Percentiles rank a stretch among this genome's conserved stretches.
Conservation (phyloP, 23 tunicate genomes). For the Phallusia fumigata region DNA sequence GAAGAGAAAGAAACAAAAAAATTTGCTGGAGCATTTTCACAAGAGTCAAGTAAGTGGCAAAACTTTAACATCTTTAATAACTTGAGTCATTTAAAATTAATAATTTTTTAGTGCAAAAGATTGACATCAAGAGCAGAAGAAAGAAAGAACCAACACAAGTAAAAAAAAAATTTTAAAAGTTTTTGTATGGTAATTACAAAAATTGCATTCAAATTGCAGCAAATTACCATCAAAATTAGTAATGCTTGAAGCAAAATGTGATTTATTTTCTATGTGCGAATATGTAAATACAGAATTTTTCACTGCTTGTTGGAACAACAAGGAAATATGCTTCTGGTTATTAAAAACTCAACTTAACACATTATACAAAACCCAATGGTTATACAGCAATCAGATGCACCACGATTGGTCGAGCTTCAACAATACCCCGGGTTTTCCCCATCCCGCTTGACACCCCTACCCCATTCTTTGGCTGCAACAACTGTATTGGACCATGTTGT, state of each 20-base stretch:
- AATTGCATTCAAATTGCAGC: too few species aligned
- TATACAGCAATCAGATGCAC: constrained; percentile 58
- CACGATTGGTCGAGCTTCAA: constrained; percentile 82
- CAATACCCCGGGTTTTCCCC: constrained; percentile 79
- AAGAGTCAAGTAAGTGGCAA: constrained; percentile 14
- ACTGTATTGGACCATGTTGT: constrained; percentile 66
- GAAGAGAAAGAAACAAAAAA: constrained; percentile 41
- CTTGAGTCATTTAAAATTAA: too few species aligned
- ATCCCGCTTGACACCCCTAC: constrained; percentile 35
- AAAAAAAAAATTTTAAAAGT: neutral
- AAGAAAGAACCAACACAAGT: constrained; percentile 6
- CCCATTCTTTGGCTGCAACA: constrained; percentile 67
- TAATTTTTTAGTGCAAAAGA: neutral
- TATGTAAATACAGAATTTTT: too few species aligned
- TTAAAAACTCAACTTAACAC: neutral
- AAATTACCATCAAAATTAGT: too few species aligned
- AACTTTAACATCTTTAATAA: too few species aligned
- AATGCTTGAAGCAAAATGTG: too few species aligned
- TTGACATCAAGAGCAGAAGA: neutral
- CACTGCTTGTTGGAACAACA: too few species aligned
- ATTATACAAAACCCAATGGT: neutral
- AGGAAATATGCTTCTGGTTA: neutral
- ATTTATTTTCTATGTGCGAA: too few species aligned
- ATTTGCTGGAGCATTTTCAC: constrained; percentile 45
- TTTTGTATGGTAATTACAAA: too few species aligned